phyloP scores from a whole-genome alignment of 2,888 invertebrate genomes.

The Strigamia maritima region DNA sequence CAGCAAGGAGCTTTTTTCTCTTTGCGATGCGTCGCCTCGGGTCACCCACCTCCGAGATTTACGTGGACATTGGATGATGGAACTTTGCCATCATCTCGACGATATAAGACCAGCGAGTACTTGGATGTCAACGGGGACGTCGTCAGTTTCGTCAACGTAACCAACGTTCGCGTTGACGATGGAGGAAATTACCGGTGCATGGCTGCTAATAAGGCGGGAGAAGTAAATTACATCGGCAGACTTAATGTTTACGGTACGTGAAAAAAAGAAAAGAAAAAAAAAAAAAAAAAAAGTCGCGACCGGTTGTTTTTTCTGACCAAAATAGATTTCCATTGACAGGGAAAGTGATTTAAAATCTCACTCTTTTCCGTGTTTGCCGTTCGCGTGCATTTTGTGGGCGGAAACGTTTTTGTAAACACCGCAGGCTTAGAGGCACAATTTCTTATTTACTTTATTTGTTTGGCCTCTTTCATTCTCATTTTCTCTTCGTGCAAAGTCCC shows the following conservation, averaged over 20 bases:
- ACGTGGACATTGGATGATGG: conserved; percentile 45
- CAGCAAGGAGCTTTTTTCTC: conserved; percentile 44
- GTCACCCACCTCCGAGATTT: conserved; percentile 49
- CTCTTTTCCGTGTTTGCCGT: too few species aligned
- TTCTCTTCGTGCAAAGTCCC: background rate
- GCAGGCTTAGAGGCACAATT: background rate
- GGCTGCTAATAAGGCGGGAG: conserved; percentile 40
- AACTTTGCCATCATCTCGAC: conserved; percentile 33
- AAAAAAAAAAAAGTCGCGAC: too few species aligned
- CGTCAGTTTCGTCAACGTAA: conserved; percentile 40
- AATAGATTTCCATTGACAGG: too few species aligned
- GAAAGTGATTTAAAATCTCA: too few species aligned
- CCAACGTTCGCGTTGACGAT: conserved; percentile 36
- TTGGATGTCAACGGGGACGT: conserved; percentile 38
- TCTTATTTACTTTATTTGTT: background rate
- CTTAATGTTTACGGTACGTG: conserved; percentile 43
- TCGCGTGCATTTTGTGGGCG: too few species aligned
- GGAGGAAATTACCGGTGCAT: conserved; percentile 40
- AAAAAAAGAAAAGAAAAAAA: background rate
- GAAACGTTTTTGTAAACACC: too few species aligned
- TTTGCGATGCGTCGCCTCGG: conserved; percentile 45
- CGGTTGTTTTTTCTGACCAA: too few species aligned
- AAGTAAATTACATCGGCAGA: conserved; percentile 35
- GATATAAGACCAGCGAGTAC: conserved; percentile 32
- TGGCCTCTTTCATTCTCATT: background rate